A percentile compares a stretch with the other conserved stretches of the same genome.
Conservation (phyloP, 2,888 invertebrate genomes). For the Acronicta alni region DNA sequence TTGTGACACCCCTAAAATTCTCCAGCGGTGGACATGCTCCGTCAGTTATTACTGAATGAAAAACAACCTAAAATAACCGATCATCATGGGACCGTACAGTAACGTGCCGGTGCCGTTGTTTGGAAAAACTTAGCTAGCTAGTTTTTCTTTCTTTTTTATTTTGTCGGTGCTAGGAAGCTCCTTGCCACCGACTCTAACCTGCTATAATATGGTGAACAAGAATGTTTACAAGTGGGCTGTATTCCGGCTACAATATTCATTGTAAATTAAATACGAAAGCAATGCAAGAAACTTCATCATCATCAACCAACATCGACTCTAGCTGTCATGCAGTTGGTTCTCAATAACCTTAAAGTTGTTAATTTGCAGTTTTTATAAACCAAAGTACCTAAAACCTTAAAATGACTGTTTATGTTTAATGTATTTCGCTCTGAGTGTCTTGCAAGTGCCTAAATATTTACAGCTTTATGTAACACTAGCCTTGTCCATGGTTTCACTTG, state of each 20-base stretch:
- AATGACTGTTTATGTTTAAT: neutral
- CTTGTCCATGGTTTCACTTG: slow-evolving; percentile 20
- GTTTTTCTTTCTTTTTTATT: slow-evolving; percentile 32
- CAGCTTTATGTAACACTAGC: no score
- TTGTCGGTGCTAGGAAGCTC: slow-evolving; percentile 28
- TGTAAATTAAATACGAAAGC: slow-evolving; percentile 1
- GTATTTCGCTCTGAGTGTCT: neutral
- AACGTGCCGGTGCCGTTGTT: slow-evolving; percentile 60
- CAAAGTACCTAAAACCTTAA: neutral
- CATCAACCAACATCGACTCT: neutral
- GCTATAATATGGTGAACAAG: slow-evolving; percentile 13
- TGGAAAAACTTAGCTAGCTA: slow-evolving; percentile 31
- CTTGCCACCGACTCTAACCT: slow-evolving; percentile 23
- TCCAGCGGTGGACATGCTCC: slow-evolving; percentile 73
- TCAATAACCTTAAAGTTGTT: neutral
- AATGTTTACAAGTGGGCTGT: slow-evolving; percentile 1
- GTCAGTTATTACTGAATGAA: slow-evolving; percentile 75
- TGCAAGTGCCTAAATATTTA: neutral
- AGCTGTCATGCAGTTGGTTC: neutral
- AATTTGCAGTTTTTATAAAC: neutral
- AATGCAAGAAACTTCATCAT: slow-evolving; percentile 3
- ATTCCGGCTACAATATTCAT: slow-evolving; percentile 7
- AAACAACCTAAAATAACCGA: slow-evolving; percentile 74
- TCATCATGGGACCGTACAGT: slow-evolving; percentile 70
- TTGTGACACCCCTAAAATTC: slow-evolving; percentile 61